Percentiles rank a stretch among this genome's conserved stretches.
Evolutionary conservation across 2,113 vertebrate genomes (phyloP).

Genomic region (Anser brachyrhynchus): DNA sequence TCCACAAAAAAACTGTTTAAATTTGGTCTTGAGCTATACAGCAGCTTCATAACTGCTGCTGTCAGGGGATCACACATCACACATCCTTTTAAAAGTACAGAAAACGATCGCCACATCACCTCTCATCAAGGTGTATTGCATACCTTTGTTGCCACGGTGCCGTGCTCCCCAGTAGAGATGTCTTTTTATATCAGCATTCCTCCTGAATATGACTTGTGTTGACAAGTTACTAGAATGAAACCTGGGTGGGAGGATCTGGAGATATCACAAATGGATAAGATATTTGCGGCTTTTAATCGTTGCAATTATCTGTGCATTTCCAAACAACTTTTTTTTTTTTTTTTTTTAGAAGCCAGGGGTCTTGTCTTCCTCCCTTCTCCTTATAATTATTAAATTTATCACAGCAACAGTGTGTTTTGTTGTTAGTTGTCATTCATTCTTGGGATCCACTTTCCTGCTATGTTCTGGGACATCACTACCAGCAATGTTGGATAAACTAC

Average conservation of each 20-base stretch:
- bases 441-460: neutral
- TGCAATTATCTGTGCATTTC: conserved; percentile 9
- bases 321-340: neutral
- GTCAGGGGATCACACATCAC: neutral
- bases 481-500: neutral
- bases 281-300: conserved; percentile 38
- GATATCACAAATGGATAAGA: conserved; percentile 45
- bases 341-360: neutral
- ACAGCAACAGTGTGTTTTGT: neutral
- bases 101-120: neutral
- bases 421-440: neutral
- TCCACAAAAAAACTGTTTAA: neutral
- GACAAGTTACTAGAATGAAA: conserved; percentile 57
- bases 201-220: conserved; percentile 55
- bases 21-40: neutral
- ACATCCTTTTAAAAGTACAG: neutral
- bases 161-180: neutral
- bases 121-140: conserved; percentile 8
- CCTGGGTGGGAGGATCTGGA: conserved; percentile 41
- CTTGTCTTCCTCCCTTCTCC: neutral
- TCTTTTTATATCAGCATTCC: conserved; percentile 15
- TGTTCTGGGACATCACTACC: neutral
- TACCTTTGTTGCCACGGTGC: neutral
- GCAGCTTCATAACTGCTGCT: neutral
- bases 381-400: neutral